These are phyloP conservation scores for Drosophila multiciliata DNA, from an alignment of 2,888 invertebrate species.

Conservation along the genomic window DNA sequence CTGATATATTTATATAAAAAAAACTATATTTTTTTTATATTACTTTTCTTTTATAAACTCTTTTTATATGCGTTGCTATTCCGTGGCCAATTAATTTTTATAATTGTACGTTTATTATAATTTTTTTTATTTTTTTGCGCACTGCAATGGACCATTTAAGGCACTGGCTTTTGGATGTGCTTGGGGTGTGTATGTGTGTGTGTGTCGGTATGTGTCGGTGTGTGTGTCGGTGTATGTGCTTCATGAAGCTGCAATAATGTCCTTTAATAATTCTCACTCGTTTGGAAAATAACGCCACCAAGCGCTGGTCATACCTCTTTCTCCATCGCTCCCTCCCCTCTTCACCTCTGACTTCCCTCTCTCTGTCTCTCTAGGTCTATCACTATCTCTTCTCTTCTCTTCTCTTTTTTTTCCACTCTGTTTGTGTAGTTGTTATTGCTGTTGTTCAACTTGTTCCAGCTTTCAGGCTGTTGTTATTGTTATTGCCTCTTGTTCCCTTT, in stretches of 20 bases:
- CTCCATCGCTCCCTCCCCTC: conserved; percentile 10
- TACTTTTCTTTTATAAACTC: not conserved
- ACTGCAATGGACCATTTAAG: conserved; percentile 35
- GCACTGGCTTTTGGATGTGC: conserved; percentile 64
- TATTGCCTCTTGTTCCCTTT: conserved; percentile 25
- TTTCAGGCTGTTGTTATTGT: conserved; percentile 17
- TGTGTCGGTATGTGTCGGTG: conserved; percentile 13
- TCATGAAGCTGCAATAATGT: conserved; percentile 83
- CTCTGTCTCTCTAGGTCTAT: not conserved
- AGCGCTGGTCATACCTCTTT: conserved; percentile 54
- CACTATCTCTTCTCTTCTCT: not conserved
- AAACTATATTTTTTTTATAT: not conserved
- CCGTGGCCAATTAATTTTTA: conserved; percentile 7
- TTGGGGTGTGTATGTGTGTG: not conserved
- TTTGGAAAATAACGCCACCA: conserved; percentile 81
- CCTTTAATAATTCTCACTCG: conserved; percentile 83
- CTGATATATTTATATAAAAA: not conserved
- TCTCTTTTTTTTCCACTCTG: conserved; percentile 14
- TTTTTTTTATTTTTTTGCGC: conserved; percentile 17
- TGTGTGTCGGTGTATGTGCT: conserved; percentile 47
- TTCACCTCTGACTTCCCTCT: conserved; percentile 6
- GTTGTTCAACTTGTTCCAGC: conserved; percentile 7
- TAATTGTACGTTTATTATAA: not conserved
- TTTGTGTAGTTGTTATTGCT: conserved; percentile 18
- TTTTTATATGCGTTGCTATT: not conserved